A percentile compares a stretch with the other conserved stretches of the same genome.
These are phyloP conservation scores for Hirtodrosophila alboralis DNA, from an alignment of 2,888 invertebrate species.

Conservation along the genomic window DNA sequence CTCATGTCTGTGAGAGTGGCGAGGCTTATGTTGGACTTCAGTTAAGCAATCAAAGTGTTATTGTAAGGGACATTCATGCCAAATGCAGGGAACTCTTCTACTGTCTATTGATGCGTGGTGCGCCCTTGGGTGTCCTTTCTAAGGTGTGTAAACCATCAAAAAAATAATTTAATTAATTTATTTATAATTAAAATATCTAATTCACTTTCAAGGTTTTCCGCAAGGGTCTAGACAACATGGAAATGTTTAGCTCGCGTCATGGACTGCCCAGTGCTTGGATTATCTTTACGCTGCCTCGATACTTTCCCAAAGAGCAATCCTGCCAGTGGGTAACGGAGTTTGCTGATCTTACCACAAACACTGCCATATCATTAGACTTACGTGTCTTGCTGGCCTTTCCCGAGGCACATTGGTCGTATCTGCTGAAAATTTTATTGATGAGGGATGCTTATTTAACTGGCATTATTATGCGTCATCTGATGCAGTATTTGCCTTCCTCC, in stretches of 20 bases:
- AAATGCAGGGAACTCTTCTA: slow-evolving; percentile 92
- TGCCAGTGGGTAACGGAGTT: slow-evolving; percentile 83
- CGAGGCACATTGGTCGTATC: slow-evolving; percentile 90
- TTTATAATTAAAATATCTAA: too few relatives aligned
- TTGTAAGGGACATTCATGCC: slow-evolving; percentile 91
- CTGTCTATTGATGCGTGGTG: slow-evolving; percentile 90
- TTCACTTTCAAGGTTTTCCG: slow-evolving; percentile 84
- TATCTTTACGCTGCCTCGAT: slow-evolving; percentile 87
- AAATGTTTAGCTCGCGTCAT: slow-evolving; percentile 85
- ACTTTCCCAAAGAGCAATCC: slow-evolving; percentile 85
- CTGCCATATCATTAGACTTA: slow-evolving; percentile 89
- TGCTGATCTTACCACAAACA: slow-evolving; percentile 86
- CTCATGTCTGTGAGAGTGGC: slow-evolving; percentile 88
- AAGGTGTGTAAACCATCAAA: slow-evolving; percentile 86
- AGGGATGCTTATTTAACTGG: slow-evolving; percentile 88
- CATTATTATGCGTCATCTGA: slow-evolving; percentile 86
- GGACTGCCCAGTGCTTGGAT: slow-evolving; percentile 89
- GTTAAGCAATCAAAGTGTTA: slow-evolving; percentile 86
- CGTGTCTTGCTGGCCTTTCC: slow-evolving; percentile 90
- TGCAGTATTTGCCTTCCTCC: slow-evolving; percentile 84
- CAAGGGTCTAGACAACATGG: slow-evolving; percentile 86
- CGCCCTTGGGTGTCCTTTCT: slow-evolving; percentile 89
- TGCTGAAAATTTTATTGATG: slow-evolving; percentile 91
- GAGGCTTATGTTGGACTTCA: slow-evolving; percentile 86
- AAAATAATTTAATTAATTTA: too few relatives aligned